These are phyloP conservation scores for Lasiurus borealis DNA, from an alignment of 2,113 vertebrate species.

Conservation along the genomic window DNA sequence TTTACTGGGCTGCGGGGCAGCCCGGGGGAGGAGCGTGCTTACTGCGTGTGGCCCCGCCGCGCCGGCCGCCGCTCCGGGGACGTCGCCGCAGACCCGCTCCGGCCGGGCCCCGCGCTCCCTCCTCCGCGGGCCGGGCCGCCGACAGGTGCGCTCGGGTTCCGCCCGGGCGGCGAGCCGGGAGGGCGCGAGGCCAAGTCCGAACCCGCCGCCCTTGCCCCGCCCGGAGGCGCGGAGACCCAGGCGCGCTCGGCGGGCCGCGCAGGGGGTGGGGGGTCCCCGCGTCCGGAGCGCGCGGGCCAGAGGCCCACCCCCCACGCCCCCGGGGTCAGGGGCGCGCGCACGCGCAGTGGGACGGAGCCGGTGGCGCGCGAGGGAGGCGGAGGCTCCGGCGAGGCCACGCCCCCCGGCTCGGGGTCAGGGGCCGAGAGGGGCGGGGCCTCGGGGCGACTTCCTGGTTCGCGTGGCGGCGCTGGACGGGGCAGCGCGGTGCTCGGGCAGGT, in stretches of 20 bases:
- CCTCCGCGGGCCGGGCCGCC: not conserved
- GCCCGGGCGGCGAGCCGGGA: not conserved
- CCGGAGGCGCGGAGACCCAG: not conserved
- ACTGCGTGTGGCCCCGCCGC: not conserved
- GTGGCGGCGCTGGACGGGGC: rapidly evolving
- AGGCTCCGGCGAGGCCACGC: not conserved
- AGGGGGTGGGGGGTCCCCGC: too few relatives aligned
- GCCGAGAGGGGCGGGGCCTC: not conserved
- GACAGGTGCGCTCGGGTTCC: slow-evolving; percentile 23
- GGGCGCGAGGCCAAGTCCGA: not conserved
- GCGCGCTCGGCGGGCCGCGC: not conserved
- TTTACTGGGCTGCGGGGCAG: too few relatives aligned
- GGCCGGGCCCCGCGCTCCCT: not conserved
- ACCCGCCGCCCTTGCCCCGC: not conserved
- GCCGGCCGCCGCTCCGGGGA: slow-evolving; percentile 39
- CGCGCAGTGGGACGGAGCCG: too few relatives aligned
- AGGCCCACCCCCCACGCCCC: too few relatives aligned
- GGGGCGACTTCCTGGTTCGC: not conserved
- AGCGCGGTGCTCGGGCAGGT: not conserved
- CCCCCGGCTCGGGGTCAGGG: not conserved
- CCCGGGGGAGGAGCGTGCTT: not conserved
- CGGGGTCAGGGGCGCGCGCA: not conserved
- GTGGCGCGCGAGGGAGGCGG: not conserved
- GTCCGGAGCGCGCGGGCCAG: too few relatives aligned
- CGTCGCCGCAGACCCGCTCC: not conserved